Conservation (phyloP, 2,113 vertebrate species). For the Dicaeum eximium region DNA sequence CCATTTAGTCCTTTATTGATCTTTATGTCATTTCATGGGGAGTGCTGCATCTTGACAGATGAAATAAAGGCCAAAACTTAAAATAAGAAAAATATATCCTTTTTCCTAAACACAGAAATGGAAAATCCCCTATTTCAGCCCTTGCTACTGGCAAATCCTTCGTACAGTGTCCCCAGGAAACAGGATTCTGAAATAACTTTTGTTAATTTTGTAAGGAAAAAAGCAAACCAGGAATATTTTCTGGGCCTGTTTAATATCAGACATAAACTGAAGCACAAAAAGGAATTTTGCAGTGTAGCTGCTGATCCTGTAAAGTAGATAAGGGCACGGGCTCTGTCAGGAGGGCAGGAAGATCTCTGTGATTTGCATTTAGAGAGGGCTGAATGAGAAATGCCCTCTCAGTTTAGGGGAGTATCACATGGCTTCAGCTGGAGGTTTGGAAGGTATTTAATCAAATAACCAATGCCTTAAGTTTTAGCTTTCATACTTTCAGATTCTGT, state of each 20-base stretch:
- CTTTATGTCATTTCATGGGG: background rate
- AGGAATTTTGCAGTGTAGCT: background rate
- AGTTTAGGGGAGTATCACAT: rapidly evolving
- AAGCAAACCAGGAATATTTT: background rate
- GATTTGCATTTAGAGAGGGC: background rate
- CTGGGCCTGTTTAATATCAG: background rate
- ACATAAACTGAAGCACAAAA: background rate
- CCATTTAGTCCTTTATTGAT: slow-evolving; percentile 54
- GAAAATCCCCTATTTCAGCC: background rate
- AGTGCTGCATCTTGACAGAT: background rate
- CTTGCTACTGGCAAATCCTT: background rate
- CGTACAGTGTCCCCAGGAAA: background rate
- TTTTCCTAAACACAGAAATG: background rate
- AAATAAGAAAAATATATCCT: background rate
- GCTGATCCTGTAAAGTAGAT: background rate
- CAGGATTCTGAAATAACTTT: background rate
- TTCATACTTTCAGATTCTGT: background rate
- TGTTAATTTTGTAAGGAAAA: background rate
- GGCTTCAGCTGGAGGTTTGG: background rate
- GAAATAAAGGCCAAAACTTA: background rate
- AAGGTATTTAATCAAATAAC: background rate
- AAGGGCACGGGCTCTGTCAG: background rate
- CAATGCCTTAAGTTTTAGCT: background rate
- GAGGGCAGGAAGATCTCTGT: background rate
- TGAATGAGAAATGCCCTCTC: background rate